Base-by-base conservation (phyloP, 2,797 vertebrate genomes). In the Gallinago stenura region DNA sequence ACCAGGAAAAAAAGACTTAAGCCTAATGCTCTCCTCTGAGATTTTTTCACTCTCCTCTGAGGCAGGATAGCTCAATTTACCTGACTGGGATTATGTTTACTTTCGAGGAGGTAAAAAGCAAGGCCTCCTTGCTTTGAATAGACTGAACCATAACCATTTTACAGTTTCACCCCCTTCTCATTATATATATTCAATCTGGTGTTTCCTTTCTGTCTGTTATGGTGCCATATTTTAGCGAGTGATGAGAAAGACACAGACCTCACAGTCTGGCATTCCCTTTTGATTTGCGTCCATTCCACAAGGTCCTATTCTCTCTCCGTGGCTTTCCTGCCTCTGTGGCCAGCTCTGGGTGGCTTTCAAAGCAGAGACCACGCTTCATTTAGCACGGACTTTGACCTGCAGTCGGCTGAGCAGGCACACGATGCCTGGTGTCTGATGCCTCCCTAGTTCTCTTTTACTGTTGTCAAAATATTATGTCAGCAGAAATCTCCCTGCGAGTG, bases 291-390 rank as follows among this genome's bases (percentile, higher is more conserved):
- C 78, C 4, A 45, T 65, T 85, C 53, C 66, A 21, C 50, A 75
- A 81, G n/a, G 31, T 73, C 68, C 92, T 73, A 18, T 83, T 78
- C 91, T 92, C 57, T 86, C 61, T 75, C 24, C 1, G 1, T 68
- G 58, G 8, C 70, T 92, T 86, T 65, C 37, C 57, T 81, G 50
- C 22, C 70, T 72, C 58, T 68, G 48, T 60, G 62, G n/a, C 50
- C 31, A 61, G 18, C 53, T 93, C 46, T 71, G 54, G 31, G 16
- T 45, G 0, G 0, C 0, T 0, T 75, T 91, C 0, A 0, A 64
- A 93, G 25, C 53, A 60, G 2, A 61, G 53, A 39, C 33, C 37
- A 50, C 4, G 53, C 83, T 51, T 91, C 77, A 58, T 58, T 96
- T 87, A 87, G 65, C 88, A 62, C 12, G 0, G 7, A 41, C 51